These are phyloP conservation scores for Erynnis tages DNA, from an alignment of 2,888 invertebrate species.

Conservation along the genomic window DNA sequence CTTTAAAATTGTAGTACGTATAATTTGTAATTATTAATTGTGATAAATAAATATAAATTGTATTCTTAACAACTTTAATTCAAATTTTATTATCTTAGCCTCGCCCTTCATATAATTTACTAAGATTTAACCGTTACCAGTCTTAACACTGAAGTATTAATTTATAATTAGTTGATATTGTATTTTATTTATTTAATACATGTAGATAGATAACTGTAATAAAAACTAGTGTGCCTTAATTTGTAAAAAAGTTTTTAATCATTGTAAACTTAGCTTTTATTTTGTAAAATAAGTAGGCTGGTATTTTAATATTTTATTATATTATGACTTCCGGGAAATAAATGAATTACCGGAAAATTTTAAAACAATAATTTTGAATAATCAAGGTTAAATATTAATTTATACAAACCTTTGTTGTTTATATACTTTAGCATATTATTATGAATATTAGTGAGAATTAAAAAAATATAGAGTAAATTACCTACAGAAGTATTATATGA, in stretches of 20 bases:
- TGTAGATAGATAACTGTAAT: not conserved
- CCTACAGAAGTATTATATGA: constrained; percentile 16
- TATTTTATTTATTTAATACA: too few relatives aligned
- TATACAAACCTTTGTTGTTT: too few relatives aligned
- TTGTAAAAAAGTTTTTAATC: not conserved
- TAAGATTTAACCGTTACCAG: constrained; percentile 1
- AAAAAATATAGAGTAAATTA: constrained; percentile 5
- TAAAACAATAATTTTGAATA: too few relatives aligned
- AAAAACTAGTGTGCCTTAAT: constrained; percentile 6
- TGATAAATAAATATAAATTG: constrained; percentile 26
- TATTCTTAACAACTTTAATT: constrained; percentile 2
- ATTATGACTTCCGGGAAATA: not conserved
- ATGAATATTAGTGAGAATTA: not conserved
- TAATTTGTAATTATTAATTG: constrained; percentile 17
- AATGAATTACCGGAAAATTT: not conserved
- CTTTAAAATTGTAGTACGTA: too few relatives aligned
- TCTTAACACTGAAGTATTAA: constrained; percentile 2
- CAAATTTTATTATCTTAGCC: not conserved
- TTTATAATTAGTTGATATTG: constrained; percentile 3
- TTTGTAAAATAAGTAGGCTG: too few relatives aligned
- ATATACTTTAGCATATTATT: not conserved
- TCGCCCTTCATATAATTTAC: constrained; percentile 4
- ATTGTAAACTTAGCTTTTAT: not conserved
- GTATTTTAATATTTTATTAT: not conserved
- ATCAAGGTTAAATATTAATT: too few relatives aligned